These are phyloP conservation scores for Himalopsyche anomala DNA, from an alignment of 2,888 invertebrate genomes.

Conservation along the genomic window DNA sequence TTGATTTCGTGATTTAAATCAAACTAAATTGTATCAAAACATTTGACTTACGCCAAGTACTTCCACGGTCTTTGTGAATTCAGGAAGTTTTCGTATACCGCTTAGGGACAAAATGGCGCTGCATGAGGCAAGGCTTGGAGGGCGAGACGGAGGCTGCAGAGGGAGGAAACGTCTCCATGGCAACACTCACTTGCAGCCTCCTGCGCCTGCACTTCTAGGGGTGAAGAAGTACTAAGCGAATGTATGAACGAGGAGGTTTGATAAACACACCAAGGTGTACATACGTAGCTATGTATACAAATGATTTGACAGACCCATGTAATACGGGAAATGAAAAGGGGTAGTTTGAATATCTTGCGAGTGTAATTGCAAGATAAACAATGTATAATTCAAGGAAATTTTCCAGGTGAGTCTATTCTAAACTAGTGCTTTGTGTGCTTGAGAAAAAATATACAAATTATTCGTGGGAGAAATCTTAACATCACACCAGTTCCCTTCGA, in stretches of 20 bases:
- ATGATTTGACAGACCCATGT: background rate
- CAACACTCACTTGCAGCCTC: conserved; percentile 58
- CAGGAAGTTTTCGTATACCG: conserved; percentile 7
- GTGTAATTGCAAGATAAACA: background rate
- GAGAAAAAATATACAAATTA: too few relatives aligned
- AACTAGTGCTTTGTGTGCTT: too few relatives aligned
- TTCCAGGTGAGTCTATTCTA: too few relatives aligned
- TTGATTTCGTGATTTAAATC: background rate
- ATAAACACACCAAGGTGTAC: background rate
- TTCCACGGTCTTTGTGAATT: background rate
- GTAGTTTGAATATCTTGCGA: background rate
- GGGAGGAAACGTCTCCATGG: conserved; percentile 57
- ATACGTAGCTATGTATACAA: background rate
- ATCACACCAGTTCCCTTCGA: too few relatives aligned
- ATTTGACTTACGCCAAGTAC: background rate
- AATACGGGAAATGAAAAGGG: background rate
- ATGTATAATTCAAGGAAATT: background rate
- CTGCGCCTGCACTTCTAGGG: conserved; percentile 58
- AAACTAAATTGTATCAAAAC: background rate
- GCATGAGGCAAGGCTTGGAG: conserved; percentile 47
- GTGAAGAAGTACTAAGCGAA: conserved; percentile 42
- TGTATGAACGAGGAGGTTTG: conserved; percentile 26
- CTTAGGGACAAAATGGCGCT: conserved; percentile 61
- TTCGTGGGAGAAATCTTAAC: too few relatives aligned
- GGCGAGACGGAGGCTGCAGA: conserved; percentile 44